These are phyloP conservation scores for Triplophysa bombifrons DNA, from an alignment of 2,797 vertebrate genomes.

Conservation along the genomic window DNA sequence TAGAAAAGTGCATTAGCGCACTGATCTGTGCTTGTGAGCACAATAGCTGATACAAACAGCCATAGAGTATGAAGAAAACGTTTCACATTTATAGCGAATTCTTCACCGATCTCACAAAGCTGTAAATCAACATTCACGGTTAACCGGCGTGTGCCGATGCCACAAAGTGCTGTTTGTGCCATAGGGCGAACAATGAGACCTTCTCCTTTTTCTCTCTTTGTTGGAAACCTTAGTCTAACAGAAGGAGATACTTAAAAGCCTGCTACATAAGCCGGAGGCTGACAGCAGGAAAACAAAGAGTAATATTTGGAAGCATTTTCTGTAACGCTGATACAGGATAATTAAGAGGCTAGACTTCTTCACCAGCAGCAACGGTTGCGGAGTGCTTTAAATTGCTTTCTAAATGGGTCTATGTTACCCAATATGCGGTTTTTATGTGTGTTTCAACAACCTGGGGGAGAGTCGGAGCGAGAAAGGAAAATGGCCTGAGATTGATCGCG, in stretches of 20 bases:
- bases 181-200: constrained; percentile 22
- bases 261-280: constrained; percentile 44
- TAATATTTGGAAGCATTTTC: constrained; percentile 64
- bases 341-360: constrained; percentile 77
- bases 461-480: constrained; percentile 71
- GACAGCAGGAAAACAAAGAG: constrained; percentile 61
- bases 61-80: background rate
- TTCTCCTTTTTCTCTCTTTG: constrained; percentile 23
- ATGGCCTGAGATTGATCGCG: constrained; percentile 77
- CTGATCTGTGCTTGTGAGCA: constrained; percentile 19
- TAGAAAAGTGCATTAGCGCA: constrained; percentile 38
- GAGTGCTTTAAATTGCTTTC: constrained; percentile 77
- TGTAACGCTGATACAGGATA: constrained; percentile 71
- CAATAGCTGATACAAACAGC: background rate
- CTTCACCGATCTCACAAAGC: constrained; percentile 13
- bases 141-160: background rate
- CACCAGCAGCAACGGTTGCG: constrained; percentile 63
- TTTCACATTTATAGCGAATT: constrained; percentile 2
- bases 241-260: constrained; percentile 54
- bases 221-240: constrained; percentile 31
- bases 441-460: constrained; percentile 73
- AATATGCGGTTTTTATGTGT: constrained; percentile 78
- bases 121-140: background rate
- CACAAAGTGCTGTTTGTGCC: constrained; percentile 4
- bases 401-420: constrained; percentile 80